Conservation (phyloP, 2,797 vertebrate genomes). For the Lates japonicus region DNA sequence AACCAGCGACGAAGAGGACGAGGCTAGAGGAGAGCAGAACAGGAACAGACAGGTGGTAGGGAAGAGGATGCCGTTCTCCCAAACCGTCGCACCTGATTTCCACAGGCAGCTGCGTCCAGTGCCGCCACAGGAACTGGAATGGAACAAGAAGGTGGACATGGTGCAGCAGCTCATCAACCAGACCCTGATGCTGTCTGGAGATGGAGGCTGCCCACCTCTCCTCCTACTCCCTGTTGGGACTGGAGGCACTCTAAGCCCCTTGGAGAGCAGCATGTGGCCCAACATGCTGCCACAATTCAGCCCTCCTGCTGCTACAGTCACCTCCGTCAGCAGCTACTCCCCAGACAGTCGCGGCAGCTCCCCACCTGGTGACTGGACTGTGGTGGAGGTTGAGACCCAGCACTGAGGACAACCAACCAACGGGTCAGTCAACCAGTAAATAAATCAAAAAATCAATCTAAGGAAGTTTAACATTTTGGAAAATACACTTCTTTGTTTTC, state of each 20-base stretch:
- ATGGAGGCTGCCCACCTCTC: slow-evolving; percentile 77
- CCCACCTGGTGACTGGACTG: slow-evolving; percentile 91
- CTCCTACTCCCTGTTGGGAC: slow-evolving; percentile 83
- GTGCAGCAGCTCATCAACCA: slow-evolving; percentile 93
- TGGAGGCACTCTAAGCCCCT: slow-evolving; percentile 84
- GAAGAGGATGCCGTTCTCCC: slow-evolving; percentile 36
- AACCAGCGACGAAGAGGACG: slow-evolving; percentile 85
- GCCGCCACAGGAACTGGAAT: slow-evolving; percentile 77
- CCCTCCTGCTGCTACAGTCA: slow-evolving; percentile 89
- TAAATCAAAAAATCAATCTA: too few species aligned
- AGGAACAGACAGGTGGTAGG: slow-evolving; percentile 36
- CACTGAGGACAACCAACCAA: slow-evolving; percentile 81
- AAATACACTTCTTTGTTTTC: not conserved
- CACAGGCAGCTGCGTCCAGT: slow-evolving; percentile 61
- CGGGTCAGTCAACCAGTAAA: not conserved
- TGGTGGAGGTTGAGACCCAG: slow-evolving; percentile 94
- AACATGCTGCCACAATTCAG: slow-evolving; percentile 87
- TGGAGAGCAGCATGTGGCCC: slow-evolving; percentile 92
- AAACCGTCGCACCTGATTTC: not conserved
- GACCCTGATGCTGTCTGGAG: slow-evolving; percentile 87
- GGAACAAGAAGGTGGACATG: slow-evolving; percentile 87
- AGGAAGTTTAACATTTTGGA: not conserved
- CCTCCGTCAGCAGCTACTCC: slow-evolving; percentile 92
- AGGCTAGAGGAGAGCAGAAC: slow-evolving; percentile 53
- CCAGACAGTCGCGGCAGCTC: slow-evolving; percentile 87